Base-by-base conservation (phyloP, 2,113 vertebrate species). In the Opisthocomus hoazin region DNA sequence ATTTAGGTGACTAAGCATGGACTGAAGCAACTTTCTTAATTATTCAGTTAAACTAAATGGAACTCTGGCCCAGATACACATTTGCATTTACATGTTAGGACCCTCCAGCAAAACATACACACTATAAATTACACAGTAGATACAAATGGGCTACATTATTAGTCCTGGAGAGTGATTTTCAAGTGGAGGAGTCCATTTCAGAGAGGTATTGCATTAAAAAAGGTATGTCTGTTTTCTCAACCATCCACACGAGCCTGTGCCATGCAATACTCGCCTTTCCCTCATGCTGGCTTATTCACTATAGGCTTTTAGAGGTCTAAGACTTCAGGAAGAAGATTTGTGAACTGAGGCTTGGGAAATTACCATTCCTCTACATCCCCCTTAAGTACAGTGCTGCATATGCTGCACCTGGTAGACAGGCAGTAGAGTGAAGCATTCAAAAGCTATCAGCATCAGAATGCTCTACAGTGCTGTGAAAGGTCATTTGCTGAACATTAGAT, bases 11-110 rank as follows among this genome's bases (percentile, higher is more conserved):
- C 61, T 80, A 90, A 93, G 26, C 21, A 45, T n/a, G 37, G 41
- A 80, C 30, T 76, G 50, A 90, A 76, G 30, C 2, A 94, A 82
- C 16, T 63, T 87, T 51, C 46, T 94, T 45, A 91, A 87, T 69
- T 66, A 82, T 90, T 95, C 66, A 66, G 4, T 63, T 70, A 11
- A 75, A 84, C 84, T 61, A 41, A 17, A 36, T 46, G 30, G 12
- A 74, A 61, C 29, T 54, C 36, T 0, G 1, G 43, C 26, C n/a
- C 29, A 60, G 23, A 46, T 39, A 21, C 18, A 82, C 23, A 34
- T 58, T 74, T 1, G 0, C 20, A 58, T 87, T 91, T 84, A 56
- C 15, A 51, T 43, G 23, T 84, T 63, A 75, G 10, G 18, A n/a
- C 39, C 24, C 39, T 69, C 30, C 19, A 79, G 53, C 16, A 73